These are phyloP conservation scores for Myotis vivesi DNA, from an alignment of 2,797 vertebrate genomes.

Conservation along the genomic window DNA sequence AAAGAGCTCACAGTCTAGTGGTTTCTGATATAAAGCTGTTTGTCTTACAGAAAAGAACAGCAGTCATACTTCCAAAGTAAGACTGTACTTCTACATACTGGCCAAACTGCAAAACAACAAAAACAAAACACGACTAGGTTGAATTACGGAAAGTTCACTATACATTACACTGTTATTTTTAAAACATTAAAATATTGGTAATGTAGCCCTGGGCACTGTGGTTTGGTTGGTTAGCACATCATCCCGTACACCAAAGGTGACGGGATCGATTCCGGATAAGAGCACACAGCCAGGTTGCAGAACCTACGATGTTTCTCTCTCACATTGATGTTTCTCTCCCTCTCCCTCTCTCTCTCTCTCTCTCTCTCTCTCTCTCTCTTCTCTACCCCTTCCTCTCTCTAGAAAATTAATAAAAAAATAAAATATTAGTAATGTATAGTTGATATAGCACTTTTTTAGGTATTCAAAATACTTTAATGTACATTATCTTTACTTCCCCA, in stretches of 20 bases:
- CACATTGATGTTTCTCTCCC: background rate
- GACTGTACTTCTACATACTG: background rate
- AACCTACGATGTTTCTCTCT: background rate
- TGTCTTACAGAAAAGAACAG: background rate
- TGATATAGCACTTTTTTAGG: background rate
- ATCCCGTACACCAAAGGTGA: background rate
- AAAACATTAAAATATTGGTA: background rate
- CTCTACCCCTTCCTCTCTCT: too few relatives aligned
- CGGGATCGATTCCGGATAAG: background rate
- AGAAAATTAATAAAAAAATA: background rate
- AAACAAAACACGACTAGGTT: background rate
- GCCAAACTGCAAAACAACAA: background rate
- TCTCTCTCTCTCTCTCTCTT: too few relatives aligned
- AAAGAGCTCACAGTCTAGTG: background rate
- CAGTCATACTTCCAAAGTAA: background rate
- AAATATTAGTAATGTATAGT: background rate
- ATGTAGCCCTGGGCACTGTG: background rate
- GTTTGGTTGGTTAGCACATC: background rate
- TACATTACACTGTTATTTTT: background rate
- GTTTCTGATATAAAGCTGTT: background rate
- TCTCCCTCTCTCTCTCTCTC: background rate
- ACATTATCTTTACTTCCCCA: background rate
- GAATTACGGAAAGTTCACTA: background rate
- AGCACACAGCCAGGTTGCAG: background rate
- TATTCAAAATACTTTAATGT: constrained; percentile 3